Conservation (phyloP, 2,113 vertebrate species). For the Zosterops hypoxanthus region DNA sequence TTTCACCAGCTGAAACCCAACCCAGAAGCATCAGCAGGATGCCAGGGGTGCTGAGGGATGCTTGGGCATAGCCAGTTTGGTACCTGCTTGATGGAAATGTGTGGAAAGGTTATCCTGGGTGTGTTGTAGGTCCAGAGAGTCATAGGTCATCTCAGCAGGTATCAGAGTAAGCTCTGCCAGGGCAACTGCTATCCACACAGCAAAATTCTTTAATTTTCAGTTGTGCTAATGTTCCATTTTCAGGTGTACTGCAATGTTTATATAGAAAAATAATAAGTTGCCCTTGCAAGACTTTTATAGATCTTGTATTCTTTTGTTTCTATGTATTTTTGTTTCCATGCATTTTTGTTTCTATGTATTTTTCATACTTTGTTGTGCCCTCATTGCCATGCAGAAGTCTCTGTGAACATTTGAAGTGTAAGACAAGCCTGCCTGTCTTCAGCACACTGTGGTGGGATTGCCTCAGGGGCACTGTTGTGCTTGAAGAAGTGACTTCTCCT, state of each 20-base stretch:
- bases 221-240: neutral
- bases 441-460: fast-evolving
- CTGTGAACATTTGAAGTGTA: neutral
- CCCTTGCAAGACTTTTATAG: neutral
- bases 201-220: neutral
- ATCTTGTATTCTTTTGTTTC: neutral
- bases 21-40: neutral
- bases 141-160: neutral
- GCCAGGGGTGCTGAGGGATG: neutral
- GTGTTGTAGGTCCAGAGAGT: neutral
- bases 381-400: neutral
- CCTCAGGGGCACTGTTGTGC: neutral
- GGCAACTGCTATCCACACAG: neutral
- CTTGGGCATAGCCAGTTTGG: neutral
- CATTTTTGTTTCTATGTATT: neutral
- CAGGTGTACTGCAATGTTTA: neutral
- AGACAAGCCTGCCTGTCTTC: neutral
- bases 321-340: neutral
- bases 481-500: neutral
- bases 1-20: neutral
- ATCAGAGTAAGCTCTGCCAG: neutral
- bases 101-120: neutral
- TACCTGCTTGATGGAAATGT: neutral
- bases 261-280: neutral
- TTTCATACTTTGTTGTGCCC: neutral